phyloP scores from a whole-genome alignment of 2,797 vertebrate species.

The Psittacula derbiana region DNA sequence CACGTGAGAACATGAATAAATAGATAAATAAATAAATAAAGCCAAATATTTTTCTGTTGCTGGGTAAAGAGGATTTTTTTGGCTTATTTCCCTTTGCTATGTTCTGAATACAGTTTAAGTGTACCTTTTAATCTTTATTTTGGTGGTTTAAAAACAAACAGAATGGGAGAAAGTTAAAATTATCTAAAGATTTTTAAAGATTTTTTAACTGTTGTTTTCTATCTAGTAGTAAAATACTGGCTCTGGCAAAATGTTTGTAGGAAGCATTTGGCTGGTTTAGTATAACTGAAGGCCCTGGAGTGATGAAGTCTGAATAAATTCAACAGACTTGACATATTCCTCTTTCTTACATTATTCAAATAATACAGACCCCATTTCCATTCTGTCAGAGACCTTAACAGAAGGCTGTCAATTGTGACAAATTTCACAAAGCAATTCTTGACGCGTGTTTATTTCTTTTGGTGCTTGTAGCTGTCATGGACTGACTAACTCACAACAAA shows the following conservation, averaged over 20 bases:
- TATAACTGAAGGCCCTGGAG: neutral
- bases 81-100: neutral
- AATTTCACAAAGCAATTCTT: slow-evolving; percentile 9
- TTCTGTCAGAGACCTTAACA: slow-evolving; percentile 22
- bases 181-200: neutral
- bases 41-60: neutral
- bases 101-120: neutral
- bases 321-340: neutral
- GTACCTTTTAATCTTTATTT: neutral
- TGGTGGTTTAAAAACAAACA: neutral
- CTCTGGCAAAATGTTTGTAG: neutral
- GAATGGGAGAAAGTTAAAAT: neutral
- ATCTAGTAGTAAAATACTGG: neutral
- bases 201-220: neutral
- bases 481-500: slow-evolving; percentile 16
- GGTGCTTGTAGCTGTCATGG: neutral
- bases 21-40: neutral
- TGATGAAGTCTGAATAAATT: slow-evolving; percentile 20
- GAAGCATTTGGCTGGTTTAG: neutral
- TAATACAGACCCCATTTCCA: neutral
- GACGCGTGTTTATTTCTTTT: neutral
- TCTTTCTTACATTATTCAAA: slow-evolving; percentile 8
- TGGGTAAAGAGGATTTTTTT: neutral
- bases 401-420: slow-evolving; percentile 39
- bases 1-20: neutral